A percentile compares a stretch with the other conserved stretches of the same genome.
Evolutionary conservation across 2,797 vertebrate genomes (phyloP).

Genomic region (Pogoniulus pusillus): DNA sequence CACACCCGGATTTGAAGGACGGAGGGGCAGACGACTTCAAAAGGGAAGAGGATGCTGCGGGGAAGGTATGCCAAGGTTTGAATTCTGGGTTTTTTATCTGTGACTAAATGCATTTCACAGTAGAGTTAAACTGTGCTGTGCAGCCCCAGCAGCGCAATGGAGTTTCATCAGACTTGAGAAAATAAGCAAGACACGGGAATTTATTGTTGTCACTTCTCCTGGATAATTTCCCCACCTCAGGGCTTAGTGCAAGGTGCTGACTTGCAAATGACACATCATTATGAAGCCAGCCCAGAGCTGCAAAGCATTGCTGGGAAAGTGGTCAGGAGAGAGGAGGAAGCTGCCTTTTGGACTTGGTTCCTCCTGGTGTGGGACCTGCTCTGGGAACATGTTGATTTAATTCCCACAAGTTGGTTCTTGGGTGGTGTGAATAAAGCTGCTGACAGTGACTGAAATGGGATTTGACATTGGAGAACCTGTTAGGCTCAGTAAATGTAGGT

Average conservation of each 20-base stretch:
- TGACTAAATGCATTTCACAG: slow-evolving; percentile 51
- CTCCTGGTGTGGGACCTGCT: slow-evolving; percentile 31
- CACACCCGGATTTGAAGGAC: slow-evolving; percentile 1
- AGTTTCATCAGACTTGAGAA: slow-evolving; percentile 61
- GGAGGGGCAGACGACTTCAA: not conserved
- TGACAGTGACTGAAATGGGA: slow-evolving; percentile 61
- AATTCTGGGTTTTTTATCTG: slow-evolving; percentile 11
- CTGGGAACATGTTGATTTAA: slow-evolving; percentile 50
- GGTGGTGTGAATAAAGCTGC: slow-evolving; percentile 55
- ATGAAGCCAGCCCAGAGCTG: slow-evolving; percentile 51
- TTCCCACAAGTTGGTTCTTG: slow-evolving; percentile 47
- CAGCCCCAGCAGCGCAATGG: not conserved
- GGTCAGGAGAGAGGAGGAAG: slow-evolving; percentile 8
- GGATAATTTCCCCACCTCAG: slow-evolving; percentile 62
- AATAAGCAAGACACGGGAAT: slow-evolving; percentile 47
- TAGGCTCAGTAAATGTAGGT: slow-evolving; percentile 37
- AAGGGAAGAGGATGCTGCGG: slow-evolving; percentile 52
- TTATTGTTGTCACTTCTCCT: slow-evolving; percentile 32
- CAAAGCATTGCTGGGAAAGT: slow-evolving; percentile 55
- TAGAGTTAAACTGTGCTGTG: slow-evolving; percentile 3
- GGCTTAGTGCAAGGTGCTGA: slow-evolving; percentile 62
- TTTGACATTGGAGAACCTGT: slow-evolving; percentile 56
- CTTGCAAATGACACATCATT: slow-evolving; percentile 67
- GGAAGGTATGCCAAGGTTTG: slow-evolving; percentile 48
- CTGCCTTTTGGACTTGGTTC: slow-evolving; percentile 37